Percentiles rank a stretch among this genome's conserved stretches.
These are phyloP conservation scores for Acheta domesticus DNA, from an alignment of 2,888 invertebrate genomes.

Conservation along the genomic window DNA sequence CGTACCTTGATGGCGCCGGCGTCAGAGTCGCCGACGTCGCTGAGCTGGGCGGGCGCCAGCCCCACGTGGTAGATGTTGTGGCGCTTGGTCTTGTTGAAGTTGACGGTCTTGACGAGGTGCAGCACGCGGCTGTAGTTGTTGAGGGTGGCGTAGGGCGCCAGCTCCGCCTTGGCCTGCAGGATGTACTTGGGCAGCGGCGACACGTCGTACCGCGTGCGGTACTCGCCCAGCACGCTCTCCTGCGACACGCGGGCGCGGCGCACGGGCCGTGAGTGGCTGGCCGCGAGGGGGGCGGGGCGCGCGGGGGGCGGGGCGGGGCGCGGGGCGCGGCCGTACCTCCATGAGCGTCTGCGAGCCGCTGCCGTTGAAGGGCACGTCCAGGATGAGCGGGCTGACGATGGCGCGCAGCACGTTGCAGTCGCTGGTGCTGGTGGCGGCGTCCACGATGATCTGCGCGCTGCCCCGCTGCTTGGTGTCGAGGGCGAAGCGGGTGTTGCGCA, in stretches of 20 bases:
- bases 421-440: no score
- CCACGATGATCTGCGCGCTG: no score
- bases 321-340: no score
- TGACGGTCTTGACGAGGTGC: constrained; percentile 64
- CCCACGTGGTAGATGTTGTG: constrained; percentile 64
- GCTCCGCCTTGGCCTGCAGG: constrained; percentile 54
- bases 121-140: constrained; percentile 47
- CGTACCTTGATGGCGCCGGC: constrained; percentile 48
- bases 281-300: no score
- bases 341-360: no score
- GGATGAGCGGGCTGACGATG: no score
- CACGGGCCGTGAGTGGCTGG: no score
- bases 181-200: constrained; percentile 57
- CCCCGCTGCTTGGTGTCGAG: constrained; percentile 50
- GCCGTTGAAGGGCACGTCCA: no score
- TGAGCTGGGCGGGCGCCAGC: constrained; percentile 44
- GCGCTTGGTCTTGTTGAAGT: constrained; percentile 61
- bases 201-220: constrained; percentile 68
- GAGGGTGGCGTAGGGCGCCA: constrained; percentile 46
- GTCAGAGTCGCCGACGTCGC: constrained; percentile 55
- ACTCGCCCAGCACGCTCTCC: constrained; percentile 55
- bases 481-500: constrained; percentile 59
- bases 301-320: no score
- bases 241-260: no score
- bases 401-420: no score